phyloP scores from a whole-genome alignment of 2,113 vertebrate genomes.

The Eublepharis macularius region DNA sequence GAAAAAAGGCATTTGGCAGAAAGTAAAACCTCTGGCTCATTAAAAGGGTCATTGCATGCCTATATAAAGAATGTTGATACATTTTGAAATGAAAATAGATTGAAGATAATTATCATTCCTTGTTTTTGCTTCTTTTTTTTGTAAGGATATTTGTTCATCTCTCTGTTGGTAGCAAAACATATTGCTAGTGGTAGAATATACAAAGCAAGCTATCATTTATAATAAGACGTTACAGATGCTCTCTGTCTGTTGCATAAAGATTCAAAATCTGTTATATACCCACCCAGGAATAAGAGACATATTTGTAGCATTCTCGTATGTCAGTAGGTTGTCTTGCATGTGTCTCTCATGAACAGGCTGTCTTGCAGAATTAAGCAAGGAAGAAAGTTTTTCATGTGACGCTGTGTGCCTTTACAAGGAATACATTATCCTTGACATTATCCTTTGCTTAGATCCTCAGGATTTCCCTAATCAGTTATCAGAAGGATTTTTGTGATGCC shows the following conservation, averaged over 20 bases:
- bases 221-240: conserved; percentile 46
- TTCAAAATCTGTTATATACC: conserved; percentile 62
- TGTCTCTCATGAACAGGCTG: conserved; percentile 22
- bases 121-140: not conserved
- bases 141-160: conserved; percentile 31
- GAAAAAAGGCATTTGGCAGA: conserved; percentile 10
- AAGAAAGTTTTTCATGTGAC: conserved; percentile 49
- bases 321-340: conserved; percentile 25
- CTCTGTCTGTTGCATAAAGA: conserved; percentile 60
- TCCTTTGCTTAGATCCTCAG: not conserved
- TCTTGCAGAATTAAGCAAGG: conserved; percentile 56
- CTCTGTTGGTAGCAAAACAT: conserved; percentile 45
- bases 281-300: conserved; percentile 53
- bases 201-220: conserved; percentile 26
- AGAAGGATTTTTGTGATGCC: too few species aligned
- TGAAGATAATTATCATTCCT: conserved; percentile 23
- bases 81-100: conserved; percentile 56
- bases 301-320: conserved; percentile 48
- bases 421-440: conserved; percentile 14
- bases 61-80: conserved; percentile 3
- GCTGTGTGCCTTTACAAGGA: conserved; percentile 53
- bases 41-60: conserved; percentile 38
- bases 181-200: not conserved
- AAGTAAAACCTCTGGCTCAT: conserved; percentile 58
- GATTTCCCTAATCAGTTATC: not conserved